Evolutionary conservation across 2,113 vertebrate genomes (phyloP).

Genomic region (Pseudolaguvia tuberculata): DNA sequence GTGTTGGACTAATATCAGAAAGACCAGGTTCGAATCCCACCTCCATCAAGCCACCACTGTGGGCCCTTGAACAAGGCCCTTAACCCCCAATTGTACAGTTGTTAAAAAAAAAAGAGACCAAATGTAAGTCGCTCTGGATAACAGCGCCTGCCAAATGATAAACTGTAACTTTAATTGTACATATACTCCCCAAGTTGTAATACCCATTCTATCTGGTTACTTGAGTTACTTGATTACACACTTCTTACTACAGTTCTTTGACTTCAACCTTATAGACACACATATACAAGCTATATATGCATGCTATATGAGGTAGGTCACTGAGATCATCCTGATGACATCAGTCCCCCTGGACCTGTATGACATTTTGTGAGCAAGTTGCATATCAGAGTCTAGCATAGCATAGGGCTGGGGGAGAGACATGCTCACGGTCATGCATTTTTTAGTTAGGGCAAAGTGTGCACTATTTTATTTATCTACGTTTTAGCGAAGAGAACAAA

Average conservation of each 20-base stretch:
- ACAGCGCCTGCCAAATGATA: no score
- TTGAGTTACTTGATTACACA: not conserved
- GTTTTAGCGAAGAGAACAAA: not conserved
- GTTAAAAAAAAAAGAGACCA: no score
- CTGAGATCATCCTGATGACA: slow-evolving; percentile 1
- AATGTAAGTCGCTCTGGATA: no score
- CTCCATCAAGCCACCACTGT: no score
- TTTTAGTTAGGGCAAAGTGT: slow-evolving; percentile 17
- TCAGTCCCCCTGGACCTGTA: not conserved
- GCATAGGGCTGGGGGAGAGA: slow-evolving; percentile 9
- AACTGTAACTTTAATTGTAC: no score
- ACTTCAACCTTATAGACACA: not conserved
- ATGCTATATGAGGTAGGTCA: slow-evolving; percentile 5
- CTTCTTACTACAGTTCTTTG: not conserved
- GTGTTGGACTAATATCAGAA: no score
- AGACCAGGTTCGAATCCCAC: no score
- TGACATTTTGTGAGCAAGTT: slow-evolving; percentile 28
- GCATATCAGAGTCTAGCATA: not conserved
- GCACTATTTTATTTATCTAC: slow-evolving; percentile 35
- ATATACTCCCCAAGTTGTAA: not conserved
- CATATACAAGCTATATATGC: not conserved
- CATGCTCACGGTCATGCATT: slow-evolving; percentile 27
- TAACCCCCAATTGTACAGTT: no score
- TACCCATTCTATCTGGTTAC: not conserved
- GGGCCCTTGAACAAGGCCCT: no score